Evolutionary conservation across 2,888 invertebrate species (phyloP).

Genomic region (Octonoba sinensis): DNA sequence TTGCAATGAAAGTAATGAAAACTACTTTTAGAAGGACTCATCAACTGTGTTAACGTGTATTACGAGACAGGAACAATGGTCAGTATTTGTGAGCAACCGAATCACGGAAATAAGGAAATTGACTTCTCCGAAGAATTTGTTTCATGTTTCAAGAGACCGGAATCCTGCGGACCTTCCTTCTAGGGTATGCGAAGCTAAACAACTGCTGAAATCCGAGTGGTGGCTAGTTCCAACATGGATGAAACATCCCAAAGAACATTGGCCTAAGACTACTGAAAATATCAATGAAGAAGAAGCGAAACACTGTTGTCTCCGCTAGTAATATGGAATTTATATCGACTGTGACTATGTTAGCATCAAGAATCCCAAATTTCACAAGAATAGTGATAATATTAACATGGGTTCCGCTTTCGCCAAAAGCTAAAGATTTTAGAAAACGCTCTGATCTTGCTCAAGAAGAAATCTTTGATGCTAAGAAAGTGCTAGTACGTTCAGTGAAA

Average conservation of each 20-base stretch:
- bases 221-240: constrained; percentile 10
- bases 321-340: neutral
- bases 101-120: too few species aligned
- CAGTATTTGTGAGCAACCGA: too few species aligned
- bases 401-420: neutral
- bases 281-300: constrained; percentile 14
- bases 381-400: neutral
- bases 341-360: neutral
- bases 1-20: neutral
- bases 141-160: too few species aligned
- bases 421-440: neutral
- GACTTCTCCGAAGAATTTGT: too few species aligned
- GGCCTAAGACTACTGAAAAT: neutral
- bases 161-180: neutral
- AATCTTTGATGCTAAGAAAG: neutral
- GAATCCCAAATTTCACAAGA: neutral
- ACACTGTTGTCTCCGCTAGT: neutral
- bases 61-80: constrained; percentile 4
- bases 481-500: neutral
- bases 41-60: constrained; percentile 14
- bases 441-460: neutral
- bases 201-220: neutral
- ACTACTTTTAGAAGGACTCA: constrained; percentile 21
- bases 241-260: constrained; percentile 9
- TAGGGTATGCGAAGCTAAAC: constrained; percentile 1